These are phyloP conservation scores for Lucifuga dentata DNA, from an alignment of 2,113 vertebrate species.

Conservation along the genomic window DNA sequence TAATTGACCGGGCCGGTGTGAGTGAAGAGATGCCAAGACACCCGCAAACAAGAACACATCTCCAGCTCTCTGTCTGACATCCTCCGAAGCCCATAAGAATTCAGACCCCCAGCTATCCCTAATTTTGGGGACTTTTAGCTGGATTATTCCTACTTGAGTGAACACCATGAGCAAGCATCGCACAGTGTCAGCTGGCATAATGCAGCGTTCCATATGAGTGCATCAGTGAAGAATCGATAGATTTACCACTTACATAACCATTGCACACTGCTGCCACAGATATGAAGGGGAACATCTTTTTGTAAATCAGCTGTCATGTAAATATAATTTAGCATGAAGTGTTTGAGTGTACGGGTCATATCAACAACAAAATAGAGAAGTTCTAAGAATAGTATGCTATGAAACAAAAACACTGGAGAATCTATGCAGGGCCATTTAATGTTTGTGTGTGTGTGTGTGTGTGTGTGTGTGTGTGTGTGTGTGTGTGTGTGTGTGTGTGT, in stretches of 20 bases:
- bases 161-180: no score
- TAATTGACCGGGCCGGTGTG: constrained; percentile 5
- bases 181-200: constrained; percentile 41
- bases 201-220: constrained; percentile 50
- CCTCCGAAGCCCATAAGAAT: constrained; percentile 18
- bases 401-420: constrained; percentile 19
- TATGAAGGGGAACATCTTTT: constrained; percentile 48
- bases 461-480: constrained; percentile 4
- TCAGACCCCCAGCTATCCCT: constrained; percentile 7
- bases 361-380: constrained; percentile 19
- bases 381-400: constrained; percentile 3
- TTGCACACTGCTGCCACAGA: constrained; percentile 39
- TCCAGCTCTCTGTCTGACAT: constrained; percentile 20
- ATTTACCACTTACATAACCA: constrained; percentile 62
- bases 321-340: constrained; percentile 39
- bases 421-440: constrained; percentile 2
- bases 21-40: constrained; percentile 29
- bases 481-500: constrained; percentile 14
- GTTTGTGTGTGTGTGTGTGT: constrained; percentile 16
- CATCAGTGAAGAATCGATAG: constrained; percentile 60
- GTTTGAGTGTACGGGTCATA: constrained; percentile 13
- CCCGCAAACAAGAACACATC: constrained; percentile 36
- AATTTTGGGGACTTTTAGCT: constrained; percentile 44
- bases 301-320: constrained; percentile 46
- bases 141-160: constrained; percentile 30